Conservation (phyloP, 2,888 invertebrate genomes). For the Cancer borealis region DNA sequence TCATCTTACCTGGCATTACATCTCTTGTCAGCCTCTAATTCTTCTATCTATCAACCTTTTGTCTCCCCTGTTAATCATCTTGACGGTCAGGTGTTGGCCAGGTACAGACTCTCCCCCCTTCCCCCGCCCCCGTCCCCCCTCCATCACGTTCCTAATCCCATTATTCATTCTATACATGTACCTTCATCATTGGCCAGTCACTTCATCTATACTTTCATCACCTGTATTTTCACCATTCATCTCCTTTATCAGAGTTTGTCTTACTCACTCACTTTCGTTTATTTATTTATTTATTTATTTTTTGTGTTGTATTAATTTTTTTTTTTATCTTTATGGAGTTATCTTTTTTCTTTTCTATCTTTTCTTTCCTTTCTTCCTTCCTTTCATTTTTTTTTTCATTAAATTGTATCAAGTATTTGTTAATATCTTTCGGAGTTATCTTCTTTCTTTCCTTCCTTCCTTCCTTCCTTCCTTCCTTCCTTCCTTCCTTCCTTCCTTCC, state of each 20-base stretch:
- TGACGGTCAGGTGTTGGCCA: no score
- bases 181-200: background rate
- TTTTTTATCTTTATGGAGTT: no score
- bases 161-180: background rate
- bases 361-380: background rate
- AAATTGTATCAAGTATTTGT: no score
- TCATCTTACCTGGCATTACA: no score
- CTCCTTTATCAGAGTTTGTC: background rate
- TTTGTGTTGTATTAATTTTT: no score
- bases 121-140: background rate
- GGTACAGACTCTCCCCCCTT: background rate
- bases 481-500: background rate
- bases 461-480: background rate
- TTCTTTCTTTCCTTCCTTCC: background rate
- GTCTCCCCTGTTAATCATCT: no score
- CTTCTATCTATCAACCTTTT: background rate
- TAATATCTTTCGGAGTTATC: background rate
- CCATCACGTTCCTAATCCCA: background rate
- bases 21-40: background rate
- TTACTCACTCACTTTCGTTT: background rate
- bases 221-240: background rate
- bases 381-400: background rate
- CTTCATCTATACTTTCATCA: background rate
- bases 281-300: no score
- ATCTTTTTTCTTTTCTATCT: background rate